Base-by-base conservation (phyloP, 2,888 invertebrate species). In the Nomada ruficornis region DNA sequence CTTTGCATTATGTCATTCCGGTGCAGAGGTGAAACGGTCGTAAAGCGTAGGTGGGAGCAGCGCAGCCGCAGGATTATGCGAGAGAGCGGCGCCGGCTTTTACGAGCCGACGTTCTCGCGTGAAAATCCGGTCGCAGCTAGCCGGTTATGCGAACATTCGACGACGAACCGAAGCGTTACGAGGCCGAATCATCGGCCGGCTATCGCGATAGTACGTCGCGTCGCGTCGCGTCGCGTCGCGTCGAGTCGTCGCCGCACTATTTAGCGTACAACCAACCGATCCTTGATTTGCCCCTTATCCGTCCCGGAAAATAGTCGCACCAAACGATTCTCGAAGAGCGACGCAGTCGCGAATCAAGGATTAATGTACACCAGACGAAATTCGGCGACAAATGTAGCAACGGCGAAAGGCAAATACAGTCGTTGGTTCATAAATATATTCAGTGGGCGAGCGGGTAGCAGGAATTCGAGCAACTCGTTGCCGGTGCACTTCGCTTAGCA, bases 1-100 rank as follows among this genome's bases (percentile, higher is more conserved):
- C 84, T 88, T 88, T 85, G 79, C 79, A 87, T 86, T 87, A 84
- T 83, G 82, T 88, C 84, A 84, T 82, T 73, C 71, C 80, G 73
- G 36, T 60, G 62, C 62, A 70, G 79, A 74, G 87, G 63, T 77
- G 80, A 82, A 80, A 60, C 75, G 82, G 79, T 85, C 84, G 86
- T 86, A 88, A 87, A 87, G 70, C 64, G 69, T 36, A 62, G 72
- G 69, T 42, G 65, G 60, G 74, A 63, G 69, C n/a, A 55, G 65
- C 59, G 59, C 26, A 15, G 77, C 70, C 50, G 69, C 78, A 36
- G 79, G 86, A 89, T 88, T 87, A 87, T 77, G 71, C 81, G 83
- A 72, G 71, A 18, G 75, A 52, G 60, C 63, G 71, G 72, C 69
- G 77, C 55, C 75, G 52, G 77, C 83, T 83, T 85, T 85, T 86